Evolutionary conservation across 1,140 invertebrate genomes (phyloP), one percentile per base, ranked within the genome.

Genomic region (Pseudomyrmex pallidus): DNA sequence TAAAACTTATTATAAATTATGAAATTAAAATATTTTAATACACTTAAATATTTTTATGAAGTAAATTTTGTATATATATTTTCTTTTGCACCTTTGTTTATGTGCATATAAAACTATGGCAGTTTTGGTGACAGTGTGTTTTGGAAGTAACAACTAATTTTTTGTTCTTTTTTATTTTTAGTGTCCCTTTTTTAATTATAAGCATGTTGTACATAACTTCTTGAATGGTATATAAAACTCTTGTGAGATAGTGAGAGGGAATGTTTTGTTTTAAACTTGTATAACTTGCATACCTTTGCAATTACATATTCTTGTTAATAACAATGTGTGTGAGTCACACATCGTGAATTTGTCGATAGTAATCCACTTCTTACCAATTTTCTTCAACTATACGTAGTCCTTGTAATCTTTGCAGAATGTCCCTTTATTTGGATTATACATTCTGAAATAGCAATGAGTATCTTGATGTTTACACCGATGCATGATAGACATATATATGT

Each of bases 341-440:
- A 35, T 35, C 7, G 5, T 7, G 35, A 35, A 35, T 35, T 35
- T 35, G 35, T 35, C 35, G 35, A 35, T 35, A 35, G 35, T 35
- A 35, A 35, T 35, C 35, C 35, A 35, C 35, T 35, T 35, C 35
- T 35, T 7, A 35, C 35, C 7, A 35, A 35, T 35, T 64, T 54
- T 76, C 74, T 76, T 64, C 56, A 76, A 76, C 22, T 52, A 35
- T 35, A 35, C 0, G 25, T 56, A 76, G 74, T 76, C 61, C 74
- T 76, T 76, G 54, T 76, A 76, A 64, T 76, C 74, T 76, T 25
- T 54, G 48, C 5, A 76, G 74, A 64, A 76, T 64, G 12, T 64
- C 8, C 74, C 74, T 12, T 35, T 76, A 76, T 63, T 76, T 64
- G 61, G 25, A 64, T 64, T 76, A 17, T 54, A 64, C 61, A 76